Evolutionary conservation across 1,140 invertebrate species (phyloP), one percentile per base, ranked within the genome.

Genomic region (Drosophila pseudoobscura): DNA sequence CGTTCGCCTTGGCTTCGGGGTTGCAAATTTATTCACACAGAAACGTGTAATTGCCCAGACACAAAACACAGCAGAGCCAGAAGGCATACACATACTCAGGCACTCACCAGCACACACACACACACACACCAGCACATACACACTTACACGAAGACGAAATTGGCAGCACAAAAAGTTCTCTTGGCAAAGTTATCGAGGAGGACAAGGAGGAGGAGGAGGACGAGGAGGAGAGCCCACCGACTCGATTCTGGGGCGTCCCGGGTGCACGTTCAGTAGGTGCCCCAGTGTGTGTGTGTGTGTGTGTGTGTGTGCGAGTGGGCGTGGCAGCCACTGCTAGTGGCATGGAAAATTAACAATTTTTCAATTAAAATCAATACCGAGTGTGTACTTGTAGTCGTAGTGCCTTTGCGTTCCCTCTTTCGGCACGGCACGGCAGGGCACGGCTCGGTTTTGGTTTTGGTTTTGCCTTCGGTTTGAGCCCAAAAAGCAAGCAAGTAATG

Each of bases 271-370:
- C 24, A 13, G 35, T 13, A 13, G 35, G 35, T 11, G 31, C 20
- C 29, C 43, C 5, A 4, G 24, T 20, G 15, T 60, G 22, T 26
- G 47, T 47, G 35, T 31, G 53, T 44, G 71, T 69, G 65, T 51
- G 57, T 53, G 63, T 46, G 75, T 74, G 73, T 73, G 80, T 85
- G 80, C 68, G 29, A 29, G 53, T 22, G 35, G 70, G 39, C 26
- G 15, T 49, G 39, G 39, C 65, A 55, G 61, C 61, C 78, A 62
- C 78, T 85, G 82, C 59, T 83, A 75, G 68, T 88, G 83, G 83
- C 83, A 88, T 88, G 83, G 83, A 88, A 88, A 88, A 88, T 88
- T 88, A 88, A 88, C 83, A 88, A 88, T 89, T 88, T 88, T 88
- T 88, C 84, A 88, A 88, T 88, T 88, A 88, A 88, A 89, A 88